These are phyloP conservation scores for Parthenolecanium corni DNA, from an alignment of 2,888 invertebrate genomes.

Conservation along the genomic window DNA sequence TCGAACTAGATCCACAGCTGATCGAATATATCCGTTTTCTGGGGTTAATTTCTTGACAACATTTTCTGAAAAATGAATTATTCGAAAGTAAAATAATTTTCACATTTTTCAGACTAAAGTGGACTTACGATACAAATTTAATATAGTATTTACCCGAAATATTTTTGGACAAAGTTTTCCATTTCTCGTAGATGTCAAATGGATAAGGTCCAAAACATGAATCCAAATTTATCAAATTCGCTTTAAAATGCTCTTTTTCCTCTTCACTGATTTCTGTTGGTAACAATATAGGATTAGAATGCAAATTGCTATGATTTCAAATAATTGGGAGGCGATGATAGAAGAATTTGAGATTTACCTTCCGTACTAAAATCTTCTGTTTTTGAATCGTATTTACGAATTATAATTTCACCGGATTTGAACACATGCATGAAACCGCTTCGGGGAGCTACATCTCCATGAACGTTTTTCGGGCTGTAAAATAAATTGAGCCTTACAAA, in stretches of 20 bases:
- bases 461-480: conserved; percentile 43
- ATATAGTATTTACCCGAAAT: conserved; percentile 11
- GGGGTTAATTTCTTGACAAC: conserved; percentile 56
- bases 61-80: conserved; percentile 38
- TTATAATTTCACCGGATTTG: conserved; percentile 65
- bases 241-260: conserved; percentile 52
- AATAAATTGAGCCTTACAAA: conserved; percentile 3
- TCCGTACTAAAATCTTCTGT: conserved; percentile 57
- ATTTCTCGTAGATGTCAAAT: conserved; percentile 72
- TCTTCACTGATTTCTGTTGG: conserved; percentile 48
- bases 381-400: conserved; percentile 72
- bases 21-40: conserved; percentile 57
- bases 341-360: conserved; percentile 36
- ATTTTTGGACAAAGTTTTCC: conserved; percentile 52
- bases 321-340: not conserved
- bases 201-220: conserved; percentile 80
- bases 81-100: too few species aligned
- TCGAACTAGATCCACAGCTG: conserved; percentile 62
- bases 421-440: conserved; percentile 82
- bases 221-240: conserved; percentile 61
- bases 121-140: not conserved
- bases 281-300: conserved; percentile 1
- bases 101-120: not conserved
- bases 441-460: conserved; percentile 46
- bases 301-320: not conserved